Evolutionary conservation across 2,888 invertebrate species (phyloP).

Genomic region (Lydus trimaculatus): DNA sequence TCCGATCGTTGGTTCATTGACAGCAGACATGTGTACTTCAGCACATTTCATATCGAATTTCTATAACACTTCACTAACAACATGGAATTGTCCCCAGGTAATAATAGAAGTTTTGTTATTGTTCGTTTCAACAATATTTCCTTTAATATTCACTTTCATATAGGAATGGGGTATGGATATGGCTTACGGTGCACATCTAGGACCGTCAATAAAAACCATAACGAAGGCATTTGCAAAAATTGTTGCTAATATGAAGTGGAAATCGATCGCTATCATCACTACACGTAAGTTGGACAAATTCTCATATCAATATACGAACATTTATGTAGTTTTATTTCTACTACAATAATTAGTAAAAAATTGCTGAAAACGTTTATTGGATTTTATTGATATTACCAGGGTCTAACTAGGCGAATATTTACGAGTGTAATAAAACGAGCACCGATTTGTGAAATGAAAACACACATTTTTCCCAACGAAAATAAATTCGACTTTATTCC

Average conservation of each 20-base stretch:
- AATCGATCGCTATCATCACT: conserved; percentile 63
- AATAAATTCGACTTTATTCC: conserved; percentile 4
- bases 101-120: conserved; percentile 9
- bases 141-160: background rate
- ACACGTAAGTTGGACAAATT: conserved; percentile 59
- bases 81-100: conserved; percentile 67
- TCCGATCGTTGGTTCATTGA: conserved; percentile 63
- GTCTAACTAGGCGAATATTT: background rate
- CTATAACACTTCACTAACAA: conserved; percentile 62
- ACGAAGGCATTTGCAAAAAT: conserved; percentile 62
- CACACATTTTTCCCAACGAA: background rate
- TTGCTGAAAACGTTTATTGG: background rate
- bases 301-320: no score
- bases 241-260: conserved; percentile 64
- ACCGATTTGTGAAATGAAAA: background rate
- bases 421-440: conserved; percentile 5
- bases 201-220: conserved; percentile 61
- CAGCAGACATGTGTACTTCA: conserved; percentile 62
- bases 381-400: background rate
- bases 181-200: conserved; percentile 40
- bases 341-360: background rate
- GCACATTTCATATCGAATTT: conserved; percentile 62
- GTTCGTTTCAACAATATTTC: no score
- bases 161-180: background rate
- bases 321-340: no score